A percentile compares a stretch with the other conserved stretches of the same genome.
These are phyloP conservation scores for Epistrophe eligans DNA, from an alignment of 2,888 invertebrate genomes.

Conservation along the genomic window DNA sequence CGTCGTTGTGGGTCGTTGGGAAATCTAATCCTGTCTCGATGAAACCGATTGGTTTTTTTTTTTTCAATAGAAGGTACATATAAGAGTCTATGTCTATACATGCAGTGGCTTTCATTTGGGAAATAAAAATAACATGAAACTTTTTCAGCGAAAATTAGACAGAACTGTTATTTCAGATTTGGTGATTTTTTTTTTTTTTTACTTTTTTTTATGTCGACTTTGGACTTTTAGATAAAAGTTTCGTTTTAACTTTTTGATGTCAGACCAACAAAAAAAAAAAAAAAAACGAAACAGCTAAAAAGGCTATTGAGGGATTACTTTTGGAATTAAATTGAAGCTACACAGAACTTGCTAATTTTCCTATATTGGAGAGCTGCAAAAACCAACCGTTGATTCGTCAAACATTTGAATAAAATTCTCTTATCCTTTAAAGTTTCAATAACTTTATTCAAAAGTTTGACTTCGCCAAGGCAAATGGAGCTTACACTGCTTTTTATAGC, in stretches of 20 bases:
- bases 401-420: too few species aligned
- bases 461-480: too few species aligned
- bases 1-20: conserved; percentile 16
- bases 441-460: too few species aligned
- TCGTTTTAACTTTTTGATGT: conserved; percentile 7
- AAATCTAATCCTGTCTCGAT: conserved; percentile 49
- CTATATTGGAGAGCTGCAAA: too few species aligned
- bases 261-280: too few species aligned
- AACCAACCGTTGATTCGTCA: background rate
- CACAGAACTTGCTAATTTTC: background rate
- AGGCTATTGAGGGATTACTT: background rate
- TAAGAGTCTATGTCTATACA: background rate
- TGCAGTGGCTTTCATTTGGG: conserved; percentile 16
- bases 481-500: too few species aligned
- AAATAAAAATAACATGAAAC: conserved; percentile 28
- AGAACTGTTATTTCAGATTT: conserved; percentile 22
- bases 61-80: background rate
- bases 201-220: background rate
- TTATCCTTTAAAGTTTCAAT: too few species aligned
- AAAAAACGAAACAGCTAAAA: background rate
- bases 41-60: conserved; percentile 27
- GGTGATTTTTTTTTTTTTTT: background rate
- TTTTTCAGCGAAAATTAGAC: conserved; percentile 23
- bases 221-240: conserved; percentile 1
- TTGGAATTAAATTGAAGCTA: background rate